These are phyloP conservation scores for Xestia sexstrigata DNA, from an alignment of 2,888 invertebrate species.

Conservation along the genomic window DNA sequence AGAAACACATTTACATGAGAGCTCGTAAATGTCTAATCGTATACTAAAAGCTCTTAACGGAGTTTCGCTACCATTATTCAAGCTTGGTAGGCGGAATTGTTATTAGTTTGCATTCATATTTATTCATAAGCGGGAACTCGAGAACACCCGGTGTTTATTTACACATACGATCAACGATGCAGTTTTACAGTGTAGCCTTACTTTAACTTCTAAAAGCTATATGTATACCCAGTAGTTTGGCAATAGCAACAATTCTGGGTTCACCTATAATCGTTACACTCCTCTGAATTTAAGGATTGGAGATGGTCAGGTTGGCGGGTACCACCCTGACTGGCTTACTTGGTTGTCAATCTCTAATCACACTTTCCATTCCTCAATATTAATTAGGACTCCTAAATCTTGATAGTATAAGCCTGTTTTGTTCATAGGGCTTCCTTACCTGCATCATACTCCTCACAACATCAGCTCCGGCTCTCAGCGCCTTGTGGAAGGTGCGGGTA, in stretches of 20 bases:
- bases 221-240: neutral
- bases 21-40: constrained; percentile 35
- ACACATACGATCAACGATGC: constrained; percentile 14
- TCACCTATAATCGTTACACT: neutral
- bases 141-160: constrained; percentile 29
- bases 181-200: neutral
- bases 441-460: constrained; percentile 94
- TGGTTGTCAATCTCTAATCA: neutral
- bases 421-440: constrained; percentile 83
- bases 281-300: neutral
- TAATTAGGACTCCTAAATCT: neutral
- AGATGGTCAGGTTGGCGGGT: neutral
- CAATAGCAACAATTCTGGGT: neutral
- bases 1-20: constrained; percentile 37
- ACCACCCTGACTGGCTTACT: neutral
- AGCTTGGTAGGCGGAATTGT: constrained; percentile 46
- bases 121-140: constrained; percentile 43
- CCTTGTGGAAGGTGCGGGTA: constrained; percentile 97
- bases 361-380: neutral
- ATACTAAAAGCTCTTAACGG: constrained; percentile 22
- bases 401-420: neutral
- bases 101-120: constrained; percentile 51
- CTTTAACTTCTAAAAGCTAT: neutral
- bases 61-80: constrained; percentile 52
- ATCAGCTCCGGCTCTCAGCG: constrained; percentile 95